Percentiles rank a stretch among this genome's conserved stretches.
Evolutionary conservation across 2,888 invertebrate species (phyloP).

Genomic region (Drosophila kambysellisi): DNA sequence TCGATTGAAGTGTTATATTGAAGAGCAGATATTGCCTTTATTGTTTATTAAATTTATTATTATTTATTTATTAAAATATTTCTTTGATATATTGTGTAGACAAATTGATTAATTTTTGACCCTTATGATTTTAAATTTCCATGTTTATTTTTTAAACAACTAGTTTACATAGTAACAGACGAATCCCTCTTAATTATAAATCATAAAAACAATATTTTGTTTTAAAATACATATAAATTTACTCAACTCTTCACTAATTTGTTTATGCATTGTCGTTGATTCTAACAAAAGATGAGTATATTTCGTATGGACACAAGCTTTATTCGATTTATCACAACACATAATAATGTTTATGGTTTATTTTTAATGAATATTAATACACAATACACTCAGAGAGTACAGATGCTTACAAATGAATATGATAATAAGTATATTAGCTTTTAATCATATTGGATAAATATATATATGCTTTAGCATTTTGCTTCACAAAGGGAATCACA

Average conservation of each 20-base stretch:
- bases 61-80: neutral
- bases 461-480: conserved; percentile 36
- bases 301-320: neutral
- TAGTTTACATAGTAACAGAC: neutral
- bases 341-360: conserved; percentile 5
- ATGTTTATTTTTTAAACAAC: neutral
- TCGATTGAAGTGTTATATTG: neutral
- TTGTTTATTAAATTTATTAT: neutral
- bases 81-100: neutral
- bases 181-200: neutral
- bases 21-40: neutral
- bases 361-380: conserved; percentile 9
- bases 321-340: neutral
- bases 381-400: conserved; percentile 15
- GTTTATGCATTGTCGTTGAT: neutral
- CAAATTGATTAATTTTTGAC: neutral
- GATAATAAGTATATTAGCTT: conserved; percentile 24
- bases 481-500: conserved; percentile 68
- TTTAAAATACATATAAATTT: neutral
- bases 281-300: neutral
- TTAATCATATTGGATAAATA: conserved; percentile 13
- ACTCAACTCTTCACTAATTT: neutral
- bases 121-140: neutral
- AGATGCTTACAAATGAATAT: conserved; percentile 3
- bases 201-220: neutral